Evolutionary conservation across 1,140 invertebrate genomes (phyloP).

Genomic region (Lepidurus apus): DNA sequence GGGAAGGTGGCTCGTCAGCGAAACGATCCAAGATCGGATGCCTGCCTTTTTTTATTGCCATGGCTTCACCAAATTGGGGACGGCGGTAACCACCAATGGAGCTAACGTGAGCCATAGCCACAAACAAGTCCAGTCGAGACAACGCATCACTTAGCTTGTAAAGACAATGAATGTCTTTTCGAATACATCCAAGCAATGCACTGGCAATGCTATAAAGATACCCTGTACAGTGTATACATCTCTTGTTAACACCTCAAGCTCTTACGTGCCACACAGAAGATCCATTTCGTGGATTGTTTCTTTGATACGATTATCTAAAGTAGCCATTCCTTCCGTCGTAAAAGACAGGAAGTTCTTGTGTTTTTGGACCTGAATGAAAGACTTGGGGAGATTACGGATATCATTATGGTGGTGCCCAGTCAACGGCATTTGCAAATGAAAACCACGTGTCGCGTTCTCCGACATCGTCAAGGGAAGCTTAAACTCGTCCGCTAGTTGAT

Average conservation of each 20-base stretch:
- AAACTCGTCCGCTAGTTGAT: conserved; percentile 57
- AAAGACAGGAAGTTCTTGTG: conserved; percentile 59
- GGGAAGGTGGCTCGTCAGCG: conserved; percentile 51
- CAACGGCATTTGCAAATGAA: conserved; percentile 62
- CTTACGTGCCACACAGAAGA: conserved; percentile 70
- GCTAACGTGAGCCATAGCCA: conserved; percentile 64
- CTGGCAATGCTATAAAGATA: conserved; percentile 46
- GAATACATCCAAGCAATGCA: conserved; percentile 49
- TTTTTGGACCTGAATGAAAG: conserved; percentile 55
- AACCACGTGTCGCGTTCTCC: conserved; percentile 64
- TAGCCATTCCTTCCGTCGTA: conserved; percentile 69
- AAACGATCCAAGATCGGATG: conserved; percentile 75
- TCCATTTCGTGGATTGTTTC: conserved; percentile 71
- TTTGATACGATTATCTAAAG: conserved; percentile 61
- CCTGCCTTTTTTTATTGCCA: conserved; percentile 61
- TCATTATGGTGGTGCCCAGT: conserved; percentile 38
- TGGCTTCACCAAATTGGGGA: conserved; percentile 64
- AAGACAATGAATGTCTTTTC: conserved; percentile 63
- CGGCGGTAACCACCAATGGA: conserved; percentile 55
- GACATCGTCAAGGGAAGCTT: conserved; percentile 58
- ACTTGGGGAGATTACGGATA: neutral
- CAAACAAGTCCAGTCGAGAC: conserved; percentile 69
- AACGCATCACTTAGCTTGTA: conserved; percentile 75
- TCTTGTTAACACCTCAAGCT: neutral
- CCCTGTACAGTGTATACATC: neutral